Conservation (phyloP, 1,140 invertebrate species). For the Drosophila miranda region DNA sequence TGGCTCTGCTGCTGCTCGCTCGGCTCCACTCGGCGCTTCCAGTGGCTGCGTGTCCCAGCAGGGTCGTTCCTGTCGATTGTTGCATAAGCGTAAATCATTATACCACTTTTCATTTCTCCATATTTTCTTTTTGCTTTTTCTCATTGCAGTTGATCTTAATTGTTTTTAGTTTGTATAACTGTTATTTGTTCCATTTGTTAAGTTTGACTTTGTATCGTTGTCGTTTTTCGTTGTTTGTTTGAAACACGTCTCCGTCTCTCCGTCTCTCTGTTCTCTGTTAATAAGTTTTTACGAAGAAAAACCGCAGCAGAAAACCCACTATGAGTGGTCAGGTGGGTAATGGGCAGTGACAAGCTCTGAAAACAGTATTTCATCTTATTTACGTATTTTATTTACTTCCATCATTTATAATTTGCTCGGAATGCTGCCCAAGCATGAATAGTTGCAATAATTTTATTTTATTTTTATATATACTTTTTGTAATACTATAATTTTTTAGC, state of each 20-base stretch:
- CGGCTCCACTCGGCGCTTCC: constrained; percentile 42
- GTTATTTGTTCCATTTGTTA: constrained; percentile 34
- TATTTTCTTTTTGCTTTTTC: constrained; percentile 13
- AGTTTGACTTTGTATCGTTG: constrained; percentile 16
- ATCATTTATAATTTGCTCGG: constrained; percentile 17
- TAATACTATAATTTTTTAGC: no score
- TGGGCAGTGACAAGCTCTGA: constrained; percentile 30
- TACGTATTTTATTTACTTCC: constrained; percentile 41
- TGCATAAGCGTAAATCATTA: constrained; percentile 65
- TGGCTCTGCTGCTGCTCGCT: constrained; percentile 75
- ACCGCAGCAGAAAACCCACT: constrained; percentile 11
- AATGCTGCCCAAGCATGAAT: constrained; percentile 28
- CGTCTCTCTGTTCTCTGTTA: constrained; percentile 18
- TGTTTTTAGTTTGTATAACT: constrained; percentile 13
- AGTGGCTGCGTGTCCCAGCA: constrained; percentile 57
- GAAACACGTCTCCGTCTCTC: constrained; percentile 13
- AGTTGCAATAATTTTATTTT: constrained; percentile 11
- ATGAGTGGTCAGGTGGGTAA: constrained; percentile 76
- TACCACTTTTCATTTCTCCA: constrained; percentile 16
- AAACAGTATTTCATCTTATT: constrained; percentile 18
- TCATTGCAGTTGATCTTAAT: constrained; percentile 48
- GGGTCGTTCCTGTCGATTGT: constrained; percentile 60
- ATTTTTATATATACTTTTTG: neutral
- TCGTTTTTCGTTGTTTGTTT: constrained; percentile 32
- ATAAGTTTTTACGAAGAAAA: constrained; percentile 37